Evolutionary conservation across 2,888 invertebrate species (phyloP).

Genomic region (Andricus curvator): DNA sequence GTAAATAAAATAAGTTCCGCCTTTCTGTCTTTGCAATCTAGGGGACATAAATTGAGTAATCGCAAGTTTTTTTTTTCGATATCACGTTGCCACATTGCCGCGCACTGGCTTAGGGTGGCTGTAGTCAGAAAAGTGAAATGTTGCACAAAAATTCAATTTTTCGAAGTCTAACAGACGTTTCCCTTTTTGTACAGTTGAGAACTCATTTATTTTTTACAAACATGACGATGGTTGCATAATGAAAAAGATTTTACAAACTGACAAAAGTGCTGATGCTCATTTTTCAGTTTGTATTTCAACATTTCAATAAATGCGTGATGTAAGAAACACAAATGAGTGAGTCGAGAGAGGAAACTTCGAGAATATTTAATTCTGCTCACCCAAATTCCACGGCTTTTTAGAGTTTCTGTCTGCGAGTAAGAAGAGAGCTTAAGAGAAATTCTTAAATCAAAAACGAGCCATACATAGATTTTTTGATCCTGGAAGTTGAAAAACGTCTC

Average conservation of each 20-base stretch:
- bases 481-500: neutral
- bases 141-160: neutral
- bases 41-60: slow-evolving; percentile 70
- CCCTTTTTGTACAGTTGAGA: slow-evolving; percentile 29
- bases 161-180: slow-evolving; percentile 32
- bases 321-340: neutral
- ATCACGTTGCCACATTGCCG: slow-evolving; percentile 77
- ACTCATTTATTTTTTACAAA: neutral
- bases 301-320: slow-evolving; percentile 1
- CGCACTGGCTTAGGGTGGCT: slow-evolving; percentile 73
- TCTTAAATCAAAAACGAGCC: neutral
- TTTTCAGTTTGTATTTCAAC: slow-evolving; percentile 21
- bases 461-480: slow-evolving; percentile 4
- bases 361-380: slow-evolving; percentile 49
- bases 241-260: neutral
- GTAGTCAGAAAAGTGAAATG: slow-evolving; percentile 9
- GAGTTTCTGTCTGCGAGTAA: slow-evolving; percentile 33
- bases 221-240: neutral
- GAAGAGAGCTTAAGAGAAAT: neutral
- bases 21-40: slow-evolving; percentile 58
- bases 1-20: neutral
- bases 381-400: slow-evolving; percentile 57
- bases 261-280: slow-evolving; percentile 22
- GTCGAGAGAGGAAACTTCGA: slow-evolving; percentile 18
- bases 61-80: slow-evolving; percentile 61